Conservation (phyloP, 2,888 invertebrate species). For the Piscicola geometra region DNA sequence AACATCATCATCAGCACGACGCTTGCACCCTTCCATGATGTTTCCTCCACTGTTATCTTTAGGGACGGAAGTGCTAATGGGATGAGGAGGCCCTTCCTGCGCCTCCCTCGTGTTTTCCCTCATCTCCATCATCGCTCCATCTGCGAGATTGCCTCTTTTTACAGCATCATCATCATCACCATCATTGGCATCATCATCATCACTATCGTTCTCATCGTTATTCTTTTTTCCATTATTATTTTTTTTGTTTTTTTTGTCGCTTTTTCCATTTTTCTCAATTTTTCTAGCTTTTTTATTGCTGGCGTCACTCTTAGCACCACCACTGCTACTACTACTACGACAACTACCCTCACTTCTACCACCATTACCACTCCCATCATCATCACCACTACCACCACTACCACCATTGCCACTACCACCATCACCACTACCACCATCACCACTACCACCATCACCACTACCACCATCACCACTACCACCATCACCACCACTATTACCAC, state of each 20-base stretch:
- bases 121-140: background rate
- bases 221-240: background rate
- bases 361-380: too few relatives aligned
- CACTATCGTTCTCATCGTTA: background rate
- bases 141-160: background rate
- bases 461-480: background rate
- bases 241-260: background rate
- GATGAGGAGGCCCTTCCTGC: too few relatives aligned
- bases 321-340: background rate
- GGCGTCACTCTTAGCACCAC: background rate
- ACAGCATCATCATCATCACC: background rate
- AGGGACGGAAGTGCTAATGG: background rate
- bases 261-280: background rate
- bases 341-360: too few relatives aligned
- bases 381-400: background rate
- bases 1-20: background rate
- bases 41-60: constrained; percentile 7
- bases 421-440: background rate
- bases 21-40: background rate
- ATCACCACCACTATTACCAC: background rate
- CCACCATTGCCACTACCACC: constrained; percentile 1
- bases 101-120: background rate
- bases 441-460: background rate
- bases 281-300: background rate
- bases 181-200: background rate